Percentiles rank a stretch among this genome's conserved stretches.
phyloP scores from a whole-genome alignment of 2,113 vertebrate genomes.

The Leucopternis melanops region DNA sequence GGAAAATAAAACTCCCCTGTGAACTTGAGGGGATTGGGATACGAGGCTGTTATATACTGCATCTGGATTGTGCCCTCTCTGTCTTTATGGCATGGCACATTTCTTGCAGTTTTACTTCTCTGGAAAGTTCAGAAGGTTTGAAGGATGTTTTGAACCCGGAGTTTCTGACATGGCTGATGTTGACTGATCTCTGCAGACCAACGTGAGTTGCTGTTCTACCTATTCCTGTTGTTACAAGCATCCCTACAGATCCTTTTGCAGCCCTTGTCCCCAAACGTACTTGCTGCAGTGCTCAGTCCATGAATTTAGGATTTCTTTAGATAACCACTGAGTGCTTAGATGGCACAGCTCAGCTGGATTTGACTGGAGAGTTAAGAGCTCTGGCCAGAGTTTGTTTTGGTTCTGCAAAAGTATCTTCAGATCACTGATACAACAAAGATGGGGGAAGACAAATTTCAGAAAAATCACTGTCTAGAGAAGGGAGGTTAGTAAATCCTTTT shows the following conservation, averaged over 20 bases:
- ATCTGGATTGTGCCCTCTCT: not conserved
- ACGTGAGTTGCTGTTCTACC: not conserved
- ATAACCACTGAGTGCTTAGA: not conserved
- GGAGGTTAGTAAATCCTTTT: not conserved
- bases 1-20: not conserved
- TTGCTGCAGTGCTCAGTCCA: not conserved
- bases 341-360: too few relatives aligned
- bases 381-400: not conserved
- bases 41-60: accelerated
- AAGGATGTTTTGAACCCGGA: not conserved
- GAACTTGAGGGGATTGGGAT: not conserved
- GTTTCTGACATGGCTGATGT: conserved; percentile 11
- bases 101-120: not conserved
- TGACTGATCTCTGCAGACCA: conserved; percentile 12
- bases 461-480: not conserved
- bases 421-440: not conserved
- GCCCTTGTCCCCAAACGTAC: not conserved
- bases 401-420: not conserved
- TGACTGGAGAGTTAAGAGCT: not conserved
- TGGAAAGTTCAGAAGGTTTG: not conserved
- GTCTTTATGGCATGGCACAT: accelerated
- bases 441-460: too few relatives aligned
- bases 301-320: not conserved
- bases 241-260: not conserved
- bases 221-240: not conserved